phyloP scores from a whole-genome alignment of 2,888 invertebrate genomes.

The Ophonus ardosiacus region DNA sequence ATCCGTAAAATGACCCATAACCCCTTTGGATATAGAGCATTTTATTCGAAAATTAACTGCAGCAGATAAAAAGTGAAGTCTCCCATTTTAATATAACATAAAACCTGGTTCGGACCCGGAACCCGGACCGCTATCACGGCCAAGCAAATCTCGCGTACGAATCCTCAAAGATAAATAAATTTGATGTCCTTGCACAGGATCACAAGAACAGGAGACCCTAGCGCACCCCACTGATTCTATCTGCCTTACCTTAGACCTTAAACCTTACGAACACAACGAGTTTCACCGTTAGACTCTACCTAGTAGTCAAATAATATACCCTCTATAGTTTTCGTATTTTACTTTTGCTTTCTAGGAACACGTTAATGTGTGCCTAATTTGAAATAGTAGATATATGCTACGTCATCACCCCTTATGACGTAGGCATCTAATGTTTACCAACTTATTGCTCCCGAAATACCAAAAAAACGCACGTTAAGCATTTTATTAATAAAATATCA shows the following conservation, averaged over 20 bases:
- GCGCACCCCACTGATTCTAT: neutral
- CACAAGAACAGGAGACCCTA: neutral
- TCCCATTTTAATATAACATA: constrained; percentile 47
- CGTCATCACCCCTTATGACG: no score
- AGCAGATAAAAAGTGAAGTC: constrained; percentile 34
- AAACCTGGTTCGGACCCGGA: constrained; percentile 19
- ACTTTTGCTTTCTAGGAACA: no score
- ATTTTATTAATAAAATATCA: no score
- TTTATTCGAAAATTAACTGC: constrained; percentile 48
- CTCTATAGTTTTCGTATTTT: neutral
- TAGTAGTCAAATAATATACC: neutral
- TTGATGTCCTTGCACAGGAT: constrained; percentile 11
- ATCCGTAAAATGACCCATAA: constrained; percentile 19
- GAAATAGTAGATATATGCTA: no score
- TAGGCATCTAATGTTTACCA: no score
- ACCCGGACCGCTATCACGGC: constrained; percentile 16
- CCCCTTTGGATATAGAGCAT: constrained; percentile 13
- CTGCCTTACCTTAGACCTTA: neutral
- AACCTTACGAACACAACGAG: neutral
- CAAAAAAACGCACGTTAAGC: no score
- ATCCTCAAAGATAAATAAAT: constrained; percentile 38
- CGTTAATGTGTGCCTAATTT: no score
- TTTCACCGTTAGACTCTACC: neutral
- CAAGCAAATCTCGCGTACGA: constrained; percentile 35
- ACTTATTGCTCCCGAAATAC: no score